These are phyloP conservation scores for Lissonota sp. DNA, from an alignment of 2,888 invertebrate species.

Conservation along the genomic window DNA sequence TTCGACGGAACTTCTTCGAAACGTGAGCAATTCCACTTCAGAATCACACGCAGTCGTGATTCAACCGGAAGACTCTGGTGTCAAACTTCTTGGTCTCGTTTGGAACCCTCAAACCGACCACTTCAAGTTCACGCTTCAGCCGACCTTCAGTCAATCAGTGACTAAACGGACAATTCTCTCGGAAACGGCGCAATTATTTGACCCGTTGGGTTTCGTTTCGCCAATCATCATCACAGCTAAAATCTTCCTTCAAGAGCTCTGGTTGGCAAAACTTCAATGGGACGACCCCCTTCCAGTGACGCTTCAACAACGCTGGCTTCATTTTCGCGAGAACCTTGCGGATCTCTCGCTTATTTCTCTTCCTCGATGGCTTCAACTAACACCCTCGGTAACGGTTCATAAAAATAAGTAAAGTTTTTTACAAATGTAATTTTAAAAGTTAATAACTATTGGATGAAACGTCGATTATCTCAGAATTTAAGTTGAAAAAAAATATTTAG, in stretches of 20 bases:
- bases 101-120: constrained; percentile 21
- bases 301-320: background rate
- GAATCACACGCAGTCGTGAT: background rate
- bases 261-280: background rate
- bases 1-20: background rate
- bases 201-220: background rate
- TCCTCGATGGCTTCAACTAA: constrained; percentile 35
- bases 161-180: constrained; percentile 7
- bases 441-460: too few relatives aligned
- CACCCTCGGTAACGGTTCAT: constrained; percentile 1
- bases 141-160: background rate
- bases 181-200: background rate
- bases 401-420: too few relatives aligned
- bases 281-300: background rate
- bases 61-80: constrained; percentile 10
- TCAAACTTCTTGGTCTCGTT: constrained; percentile 27
- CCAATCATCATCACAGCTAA: background rate
- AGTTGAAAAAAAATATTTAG: too few relatives aligned
- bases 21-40: background rate
- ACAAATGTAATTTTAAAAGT: too few relatives aligned
- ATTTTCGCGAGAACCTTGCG: background rate
- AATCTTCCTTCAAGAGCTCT: constrained; percentile 5
- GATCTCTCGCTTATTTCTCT: background rate
- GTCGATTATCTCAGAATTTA: too few relatives aligned
- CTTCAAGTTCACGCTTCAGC: constrained; percentile 23